Evolutionary conservation across 2,113 vertebrate genomes (phyloP), one percentile per base, ranked within the genome.

Genomic region (Dromas ardeola): DNA sequence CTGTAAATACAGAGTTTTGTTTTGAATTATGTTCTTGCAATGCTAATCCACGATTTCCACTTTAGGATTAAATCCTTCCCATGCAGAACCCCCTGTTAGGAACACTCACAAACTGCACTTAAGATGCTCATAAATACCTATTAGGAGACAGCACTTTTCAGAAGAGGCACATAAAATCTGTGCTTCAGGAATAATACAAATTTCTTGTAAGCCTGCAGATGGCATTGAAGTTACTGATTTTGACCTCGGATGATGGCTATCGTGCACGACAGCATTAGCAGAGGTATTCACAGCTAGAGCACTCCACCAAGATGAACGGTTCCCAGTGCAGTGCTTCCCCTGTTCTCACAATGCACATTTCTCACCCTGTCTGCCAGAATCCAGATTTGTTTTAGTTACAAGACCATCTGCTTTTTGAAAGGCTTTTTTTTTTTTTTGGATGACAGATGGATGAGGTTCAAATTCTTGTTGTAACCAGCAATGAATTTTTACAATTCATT

Each of bases 381-480:
- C 74, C 95, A 93, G 91, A 97, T 95, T 96, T 95, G 93, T 93
- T 96, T 95, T 86, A 90, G 70, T 86, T 95, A 95, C 78, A 83
- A 89, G 85, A 96, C 96, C 96, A 95, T 96, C 93, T 97, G 93
- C 58, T 94, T 94, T 94, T 80, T 94, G 84, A 94, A 95, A 93
- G 47, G 45, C 27, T 21, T 38, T n/a, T 73, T 81, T 63, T 87
- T 84, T 78, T 85, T 84, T 66, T 32, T 21, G 10, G 14, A 59
- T 91, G 93, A 95, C 87, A 94, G 91, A 95, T 93, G 94, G 93
- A 96, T 77, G 81, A 85, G 84, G 78, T 90, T 96, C 84, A 91
- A 95, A 97, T 94, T 95, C 78, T 53, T 73, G 2, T 30, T 85
- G 74, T 55, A 93, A 91, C 81, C 87, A 94, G 86, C 78, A 93